Percentiles rank a stretch among this genome's conserved stretches.
phyloP scores from a whole-genome alignment of 1,140 invertebrate species.

The Pentalonia nigronervosa region DNA sequence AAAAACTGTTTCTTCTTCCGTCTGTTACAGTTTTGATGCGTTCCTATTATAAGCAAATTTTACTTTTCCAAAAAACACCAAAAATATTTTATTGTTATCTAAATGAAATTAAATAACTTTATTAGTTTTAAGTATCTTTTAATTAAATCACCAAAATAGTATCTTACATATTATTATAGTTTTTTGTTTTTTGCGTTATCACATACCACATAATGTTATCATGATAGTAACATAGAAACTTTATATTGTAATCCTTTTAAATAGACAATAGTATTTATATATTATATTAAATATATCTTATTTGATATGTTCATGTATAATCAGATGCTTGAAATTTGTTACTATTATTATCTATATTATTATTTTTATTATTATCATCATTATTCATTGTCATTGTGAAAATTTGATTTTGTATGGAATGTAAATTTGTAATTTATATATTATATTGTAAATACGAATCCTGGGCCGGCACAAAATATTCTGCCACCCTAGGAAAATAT shows the following conservation, averaged over 20 bases:
- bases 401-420: conserved; percentile 20
- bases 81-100: conserved; percentile 42
- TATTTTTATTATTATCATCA: background rate
- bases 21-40: background rate
- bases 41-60: conserved; percentile 31
- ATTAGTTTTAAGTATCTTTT: conserved; percentile 38
- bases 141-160: background rate
- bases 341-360: conserved; percentile 20
- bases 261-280: background rate
- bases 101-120: conserved; percentile 27
- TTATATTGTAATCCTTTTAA: background rate
- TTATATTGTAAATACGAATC: conserved; percentile 27
- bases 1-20: background rate
- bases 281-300: background rate
- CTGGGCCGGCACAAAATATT: background rate
- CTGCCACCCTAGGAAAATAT: background rate
- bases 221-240: background rate
- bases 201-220: background rate
- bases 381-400: background rate
- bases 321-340: conserved; percentile 12
- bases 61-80: conserved; percentile 6
- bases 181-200: background rate
- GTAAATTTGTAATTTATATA: conserved; percentile 33
- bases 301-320: too few relatives aligned
- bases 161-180: background rate